A percentile compares a stretch with the other conserved stretches of the same genome.
Conservation (phyloP, 2,888 invertebrate species). For the Limnephilus auricula region DNA sequence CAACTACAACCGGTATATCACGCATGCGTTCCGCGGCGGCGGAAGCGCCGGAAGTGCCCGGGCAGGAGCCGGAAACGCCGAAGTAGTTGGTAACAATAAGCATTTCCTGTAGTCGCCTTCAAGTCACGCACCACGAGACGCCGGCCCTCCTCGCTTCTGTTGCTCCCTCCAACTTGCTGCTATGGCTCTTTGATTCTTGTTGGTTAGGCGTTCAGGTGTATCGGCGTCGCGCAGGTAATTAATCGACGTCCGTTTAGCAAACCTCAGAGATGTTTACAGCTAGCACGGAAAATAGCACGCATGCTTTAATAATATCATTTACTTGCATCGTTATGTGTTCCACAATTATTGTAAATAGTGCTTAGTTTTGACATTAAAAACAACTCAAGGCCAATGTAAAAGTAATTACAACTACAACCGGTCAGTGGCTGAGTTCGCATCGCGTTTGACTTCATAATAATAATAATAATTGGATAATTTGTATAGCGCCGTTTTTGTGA, state of each 20-base stretch:
- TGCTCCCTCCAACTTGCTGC: slow-evolving; percentile 30
- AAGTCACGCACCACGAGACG: slow-evolving; percentile 64
- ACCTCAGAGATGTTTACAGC: neutral
- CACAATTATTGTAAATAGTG: no score
- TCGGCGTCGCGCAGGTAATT: slow-evolving; percentile 58
- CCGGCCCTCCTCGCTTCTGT: slow-evolving; percentile 16
- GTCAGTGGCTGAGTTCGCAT: no score
- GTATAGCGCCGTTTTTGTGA: no score
- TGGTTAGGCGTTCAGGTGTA: slow-evolving; percentile 54
- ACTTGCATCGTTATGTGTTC: neutral
- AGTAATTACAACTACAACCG: no score
- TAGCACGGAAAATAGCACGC: neutral
- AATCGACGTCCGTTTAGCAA: slow-evolving; percentile 39
- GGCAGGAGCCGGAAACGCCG: slow-evolving; percentile 64
- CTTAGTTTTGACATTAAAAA: no score
- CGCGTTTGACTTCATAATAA: no score
- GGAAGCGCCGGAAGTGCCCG: slow-evolving; percentile 61
- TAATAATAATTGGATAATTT: no score
- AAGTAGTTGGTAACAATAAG: slow-evolving; percentile 65
- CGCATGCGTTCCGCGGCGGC: slow-evolving; percentile 57
- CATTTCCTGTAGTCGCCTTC: slow-evolving; percentile 65
- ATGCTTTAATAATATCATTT: neutral
- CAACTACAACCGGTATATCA: slow-evolving; percentile 62
- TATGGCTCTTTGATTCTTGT: slow-evolving; percentile 32
- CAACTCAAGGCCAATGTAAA: neutral